Percentiles rank a stretch among this genome's conserved stretches.
phyloP scores from a whole-genome alignment of 2,797 vertebrate genomes.

The Tachyglossus aculeatus region DNA sequence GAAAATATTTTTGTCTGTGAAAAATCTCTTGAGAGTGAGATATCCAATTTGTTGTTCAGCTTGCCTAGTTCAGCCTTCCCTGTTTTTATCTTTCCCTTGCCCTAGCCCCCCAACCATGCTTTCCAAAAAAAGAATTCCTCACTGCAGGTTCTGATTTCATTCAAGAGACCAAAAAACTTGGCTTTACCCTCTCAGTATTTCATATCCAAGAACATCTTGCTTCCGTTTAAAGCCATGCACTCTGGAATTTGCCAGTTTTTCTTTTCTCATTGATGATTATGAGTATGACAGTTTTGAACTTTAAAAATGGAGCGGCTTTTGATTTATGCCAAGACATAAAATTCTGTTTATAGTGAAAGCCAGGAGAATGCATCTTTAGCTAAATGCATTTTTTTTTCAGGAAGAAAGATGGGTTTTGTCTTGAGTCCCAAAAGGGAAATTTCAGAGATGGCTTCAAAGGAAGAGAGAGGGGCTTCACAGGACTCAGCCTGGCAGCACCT shows the following conservation, averaged over 20 bases:
- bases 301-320: neutral
- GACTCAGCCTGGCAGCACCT: neutral
- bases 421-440: neutral
- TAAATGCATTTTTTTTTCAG: conserved; percentile 7
- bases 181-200: no score
- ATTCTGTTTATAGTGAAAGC: neutral
- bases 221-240: no score
- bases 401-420: conserved; percentile 18
- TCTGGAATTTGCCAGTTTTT: neutral
- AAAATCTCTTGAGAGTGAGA: no score
- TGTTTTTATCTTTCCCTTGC: no score
- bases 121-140: no score
- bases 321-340: neutral
- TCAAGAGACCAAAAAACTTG: no score
- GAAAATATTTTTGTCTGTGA: no score
- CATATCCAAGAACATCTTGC: no score
- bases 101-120: no score
- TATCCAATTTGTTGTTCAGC: no score
- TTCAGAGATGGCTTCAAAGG: neutral
- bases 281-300: accelerated
- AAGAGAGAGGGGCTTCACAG: neutral
- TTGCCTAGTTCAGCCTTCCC: no score
- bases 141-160: no score
- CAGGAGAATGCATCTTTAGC: neutral
- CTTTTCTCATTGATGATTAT: neutral